Conservation (phyloP, 2,113 vertebrate species). For the Tichodroma muraria region DNA sequence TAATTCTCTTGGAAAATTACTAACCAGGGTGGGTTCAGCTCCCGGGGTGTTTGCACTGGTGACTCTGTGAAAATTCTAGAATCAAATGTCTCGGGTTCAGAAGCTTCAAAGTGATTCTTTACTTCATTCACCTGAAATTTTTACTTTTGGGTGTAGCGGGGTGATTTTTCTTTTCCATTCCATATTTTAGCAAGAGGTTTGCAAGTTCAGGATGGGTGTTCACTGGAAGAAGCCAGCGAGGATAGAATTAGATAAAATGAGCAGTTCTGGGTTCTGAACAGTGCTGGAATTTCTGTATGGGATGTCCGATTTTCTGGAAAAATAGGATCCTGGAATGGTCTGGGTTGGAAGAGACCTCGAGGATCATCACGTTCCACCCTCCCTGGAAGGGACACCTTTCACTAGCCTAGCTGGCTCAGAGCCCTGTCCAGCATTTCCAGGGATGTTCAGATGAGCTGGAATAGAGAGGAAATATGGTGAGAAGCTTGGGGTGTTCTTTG, state of each 20-base stretch:
- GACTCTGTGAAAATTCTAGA: fast-evolving
- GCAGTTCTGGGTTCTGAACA: fast-evolving
- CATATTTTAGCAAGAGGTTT: fast-evolving
- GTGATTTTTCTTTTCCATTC: neutral
- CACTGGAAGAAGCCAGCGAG: neutral
- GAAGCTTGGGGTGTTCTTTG: neutral
- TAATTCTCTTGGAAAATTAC: fast-evolving
- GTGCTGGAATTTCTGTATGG: neutral
- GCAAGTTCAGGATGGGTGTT: too few relatives aligned
- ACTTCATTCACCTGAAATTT: fast-evolving
- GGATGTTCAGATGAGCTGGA: neutral
- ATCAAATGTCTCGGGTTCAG: fast-evolving
- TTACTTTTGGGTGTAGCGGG: fast-evolving
- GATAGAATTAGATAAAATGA: neutral
- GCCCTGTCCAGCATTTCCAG: neutral
- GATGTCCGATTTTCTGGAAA: fast-evolving
- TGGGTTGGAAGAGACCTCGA: neutral
- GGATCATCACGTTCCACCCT: neutral
- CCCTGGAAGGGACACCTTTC: neutral
- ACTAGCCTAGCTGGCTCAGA: neutral
- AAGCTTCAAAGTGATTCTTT: neutral
- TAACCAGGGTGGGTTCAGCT: fast-evolving
- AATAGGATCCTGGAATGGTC: neutral
- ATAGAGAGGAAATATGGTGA: fast-evolving
- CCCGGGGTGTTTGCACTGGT: neutral